Evolutionary conservation across 2,888 invertebrate genomes (phyloP), one percentile per base, ranked within the genome.

Genomic region (Lasius fuliginosus): DNA sequence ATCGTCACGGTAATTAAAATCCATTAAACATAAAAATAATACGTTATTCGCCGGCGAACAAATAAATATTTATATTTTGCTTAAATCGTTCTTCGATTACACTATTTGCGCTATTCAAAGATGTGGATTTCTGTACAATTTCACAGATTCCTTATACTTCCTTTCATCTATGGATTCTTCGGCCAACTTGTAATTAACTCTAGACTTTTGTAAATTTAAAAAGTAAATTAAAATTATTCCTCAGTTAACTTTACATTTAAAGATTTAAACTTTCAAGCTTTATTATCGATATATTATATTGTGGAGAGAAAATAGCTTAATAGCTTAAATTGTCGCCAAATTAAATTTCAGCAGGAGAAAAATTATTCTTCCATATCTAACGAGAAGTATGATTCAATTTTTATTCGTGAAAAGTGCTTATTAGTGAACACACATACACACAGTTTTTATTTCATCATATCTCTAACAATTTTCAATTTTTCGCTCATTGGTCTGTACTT

Each of bases 1-100:
- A 49, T 65, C 76, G 71, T 69, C 42, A 33, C 58, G 15, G 46
- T 71, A 79, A 79, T 79, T 79, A 71, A 79, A 79, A 79, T 60
- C 60, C 69, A 71, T 79, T 46, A 71, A 71, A 56, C 60, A 71
- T 71, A 58, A 79, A 79, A 60, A 46, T 71, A 79, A 71, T 71
- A 60, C 18, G 46, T 46, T 36, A 58, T 68, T 68, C n/a, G 9
- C 27, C 2, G 40, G 5, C n/a, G 33, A 42, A 27, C 36, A 40
- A 67, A 27, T 67, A 15, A 15, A 40, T 49, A 12, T 33, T 56
- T n/a, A 40, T n/a, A 9, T 23, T 23, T 60, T 1, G 8, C 23
- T 9, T n/a, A n/a, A 36, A n/a, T 42, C 12, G 15, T 9, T 15
- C 12, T 40, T 9, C 6, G 8, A n/a, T n/a, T 53, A n/a, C 18